phyloP scores from a whole-genome alignment of 92 coral and sea anemone species.

The Nematostella vectensis region DNA sequence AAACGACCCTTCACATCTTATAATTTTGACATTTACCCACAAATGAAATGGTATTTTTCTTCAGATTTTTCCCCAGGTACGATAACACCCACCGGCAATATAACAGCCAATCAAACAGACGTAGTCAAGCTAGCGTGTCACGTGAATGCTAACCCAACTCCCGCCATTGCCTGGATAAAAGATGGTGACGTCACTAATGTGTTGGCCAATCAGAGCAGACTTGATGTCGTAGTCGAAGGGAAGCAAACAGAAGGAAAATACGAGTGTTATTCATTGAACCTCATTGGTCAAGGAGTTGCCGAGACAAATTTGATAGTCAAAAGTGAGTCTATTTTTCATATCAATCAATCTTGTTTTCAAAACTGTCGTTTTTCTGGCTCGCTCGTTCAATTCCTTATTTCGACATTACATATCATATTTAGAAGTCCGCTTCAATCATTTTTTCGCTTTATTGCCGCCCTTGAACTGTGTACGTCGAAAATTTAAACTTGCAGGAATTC shows the following conservation, averaged over 20 bases:
- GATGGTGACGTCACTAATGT: not conserved
- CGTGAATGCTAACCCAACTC: constrained; percentile 26
- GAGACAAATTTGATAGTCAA: constrained; percentile 12
- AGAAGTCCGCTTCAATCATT: too few relatives aligned
- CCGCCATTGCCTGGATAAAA: constrained; percentile 24
- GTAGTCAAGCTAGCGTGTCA: constrained; percentile 6
- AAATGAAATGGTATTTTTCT: too few relatives aligned
- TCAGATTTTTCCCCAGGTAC: constrained; percentile 12
- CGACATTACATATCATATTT: too few relatives aligned
- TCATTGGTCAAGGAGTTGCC: constrained; percentile 16
- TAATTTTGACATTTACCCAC: too few relatives aligned
- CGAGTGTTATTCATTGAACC: constrained; percentile 29
- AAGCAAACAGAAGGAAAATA: constrained; percentile 21
- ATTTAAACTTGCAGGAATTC: too few relatives aligned
- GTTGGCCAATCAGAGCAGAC: constrained; percentile 6
- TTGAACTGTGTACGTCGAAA: too few relatives aligned
- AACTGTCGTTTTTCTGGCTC: too few relatives aligned
- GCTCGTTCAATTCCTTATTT: too few relatives aligned
- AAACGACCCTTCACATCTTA: too few relatives aligned
- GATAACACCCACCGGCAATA: constrained; percentile 3
- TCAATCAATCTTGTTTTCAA: too few relatives aligned
- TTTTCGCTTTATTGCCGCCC: too few relatives aligned
- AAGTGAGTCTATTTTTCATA: constrained; percentile 17
- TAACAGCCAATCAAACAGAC: constrained; percentile 25
- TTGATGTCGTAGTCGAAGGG: not conserved